Evolutionary conservation across 2,797 vertebrate genomes (phyloP), one percentile per base, ranked within the genome.

Genomic region (Tympanoctomys barrerae): DNA sequence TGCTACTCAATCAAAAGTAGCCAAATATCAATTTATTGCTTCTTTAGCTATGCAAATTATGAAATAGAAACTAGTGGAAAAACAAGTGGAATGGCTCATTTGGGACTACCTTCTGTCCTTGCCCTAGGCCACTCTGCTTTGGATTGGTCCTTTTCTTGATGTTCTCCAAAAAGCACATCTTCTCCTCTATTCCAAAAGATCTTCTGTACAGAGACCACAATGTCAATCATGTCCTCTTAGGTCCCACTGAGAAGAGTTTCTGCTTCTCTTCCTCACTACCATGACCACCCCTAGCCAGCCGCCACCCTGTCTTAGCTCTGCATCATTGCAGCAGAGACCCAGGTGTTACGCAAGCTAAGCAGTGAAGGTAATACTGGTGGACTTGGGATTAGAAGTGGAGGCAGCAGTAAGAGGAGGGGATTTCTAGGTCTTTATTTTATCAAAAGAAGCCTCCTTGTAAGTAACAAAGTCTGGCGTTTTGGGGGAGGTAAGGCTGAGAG

Each of bases 401-500:
- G 39, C 61, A 42, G 54, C 26, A 84, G 68, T 28, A 73, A 94
- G 73, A 79, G 68, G 42, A 88, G 39, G 49, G 24, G 33, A 62
- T 57, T 79, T 86, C 59, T 64, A 71, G 28, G 36, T 68, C 66
- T 87, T 39, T 16, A 42, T 59, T 93, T 89, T 90, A 46, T 24
- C 73, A n/a, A 91, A 87, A 93, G 64, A 87, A 77, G 31, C 5
- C 75, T 94, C 77, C 24, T 59, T n/a, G 93, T 12, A 70, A 86
- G 61, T 85, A 79, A 87, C 64, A 81, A 31, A 71, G 46, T n/a
- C n/a, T 82, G 62, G 82, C 70, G 68, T 66, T 39, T 36, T 2
- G 24, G 39, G 24, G 28, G 46, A 33, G 42, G 49, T 49, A 16
- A 78, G 46, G 28, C 57, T 2, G 2, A 33, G 59, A 64, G n/a